Evolutionary conservation across 2,888 invertebrate genomes (phyloP).

Genomic region (Scaptomyza reducta): DNA sequence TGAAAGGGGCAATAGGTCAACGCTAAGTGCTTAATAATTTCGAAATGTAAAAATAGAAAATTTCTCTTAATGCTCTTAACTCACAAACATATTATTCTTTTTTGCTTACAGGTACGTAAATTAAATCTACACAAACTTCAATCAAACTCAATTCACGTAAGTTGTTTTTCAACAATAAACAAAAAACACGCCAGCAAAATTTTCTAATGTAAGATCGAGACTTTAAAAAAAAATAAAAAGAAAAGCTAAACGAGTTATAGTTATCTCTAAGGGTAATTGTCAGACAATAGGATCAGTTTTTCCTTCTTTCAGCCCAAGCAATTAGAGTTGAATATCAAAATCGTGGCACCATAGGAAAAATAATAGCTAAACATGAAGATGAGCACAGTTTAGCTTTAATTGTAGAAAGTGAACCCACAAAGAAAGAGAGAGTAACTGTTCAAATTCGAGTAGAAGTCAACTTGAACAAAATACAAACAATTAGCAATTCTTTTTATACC

Average conservation of each 20-base stretch:
- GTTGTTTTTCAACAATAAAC: conserved; percentile 13
- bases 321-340: conserved; percentile 49
- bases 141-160: conserved; percentile 33
- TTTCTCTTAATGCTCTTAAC: not conserved
- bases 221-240: conserved; percentile 21
- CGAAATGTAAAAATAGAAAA: not conserved
- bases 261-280: conserved; percentile 32
- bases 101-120: conserved; percentile 62
- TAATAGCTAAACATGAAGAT: conserved; percentile 26
- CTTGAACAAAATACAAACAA: conserved; percentile 67
- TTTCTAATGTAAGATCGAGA: conserved; percentile 40
- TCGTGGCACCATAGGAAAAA: conserved; percentile 25
- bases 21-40: conserved; percentile 16
- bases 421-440: not conserved
- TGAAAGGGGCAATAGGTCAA: conserved; percentile 34
- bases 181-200: conserved; percentile 3
- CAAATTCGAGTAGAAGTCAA: not conserved
- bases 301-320: conserved; percentile 9
- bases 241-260: conserved; percentile 2
- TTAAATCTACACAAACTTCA: conserved; percentile 1
- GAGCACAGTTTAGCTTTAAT: conserved; percentile 52
- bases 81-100: conserved; percentile 8
- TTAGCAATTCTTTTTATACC: conserved; percentile 62
- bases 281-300: conserved; percentile 29
- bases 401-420: conserved; percentile 60